Conservation (phyloP, 2,113 vertebrate species). For the Sialia sialis region DNA sequence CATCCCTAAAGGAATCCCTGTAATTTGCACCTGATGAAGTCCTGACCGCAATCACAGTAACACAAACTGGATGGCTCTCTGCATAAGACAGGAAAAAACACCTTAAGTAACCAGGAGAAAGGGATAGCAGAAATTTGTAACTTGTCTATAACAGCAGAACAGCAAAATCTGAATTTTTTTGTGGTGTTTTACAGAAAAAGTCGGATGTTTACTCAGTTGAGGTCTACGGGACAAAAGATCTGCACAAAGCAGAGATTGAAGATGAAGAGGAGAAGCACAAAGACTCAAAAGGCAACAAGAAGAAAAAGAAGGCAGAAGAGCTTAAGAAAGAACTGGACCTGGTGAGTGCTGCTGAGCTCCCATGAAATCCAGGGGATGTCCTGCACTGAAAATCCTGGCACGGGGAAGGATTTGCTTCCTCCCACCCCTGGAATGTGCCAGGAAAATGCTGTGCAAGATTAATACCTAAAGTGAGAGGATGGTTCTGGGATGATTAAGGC, state of each 20-base stretch:
- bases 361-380: not conserved
- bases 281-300: slow-evolving; percentile 50
- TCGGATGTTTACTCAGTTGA: slow-evolving; percentile 69
- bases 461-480: not conserved
- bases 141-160: not conserved
- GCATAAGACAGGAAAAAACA: not conserved
- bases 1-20: not conserved
- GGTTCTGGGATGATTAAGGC: not conserved
- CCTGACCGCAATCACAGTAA: not conserved
- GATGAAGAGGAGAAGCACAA: slow-evolving; percentile 49
- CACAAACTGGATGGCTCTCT: not conserved
- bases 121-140: not conserved
- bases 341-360: slow-evolving; percentile 67
- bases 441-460: not conserved
- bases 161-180: not conserved
- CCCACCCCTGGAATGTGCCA: not conserved
- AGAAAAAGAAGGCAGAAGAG: slow-evolving; percentile 38
- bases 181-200: slow-evolving; percentile 64
- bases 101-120: not conserved
- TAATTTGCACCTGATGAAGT: not conserved
- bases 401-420: not conserved
- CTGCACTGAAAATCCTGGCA: not conserved
- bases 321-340: slow-evolving; percentile 72
- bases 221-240: slow-evolving; percentile 59
- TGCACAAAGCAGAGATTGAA: not conserved